Evolutionary conservation across 2,888 invertebrate genomes (phyloP), one percentile per base, ranked within the genome.

Genomic region (Heliconius ismenius): DNA sequence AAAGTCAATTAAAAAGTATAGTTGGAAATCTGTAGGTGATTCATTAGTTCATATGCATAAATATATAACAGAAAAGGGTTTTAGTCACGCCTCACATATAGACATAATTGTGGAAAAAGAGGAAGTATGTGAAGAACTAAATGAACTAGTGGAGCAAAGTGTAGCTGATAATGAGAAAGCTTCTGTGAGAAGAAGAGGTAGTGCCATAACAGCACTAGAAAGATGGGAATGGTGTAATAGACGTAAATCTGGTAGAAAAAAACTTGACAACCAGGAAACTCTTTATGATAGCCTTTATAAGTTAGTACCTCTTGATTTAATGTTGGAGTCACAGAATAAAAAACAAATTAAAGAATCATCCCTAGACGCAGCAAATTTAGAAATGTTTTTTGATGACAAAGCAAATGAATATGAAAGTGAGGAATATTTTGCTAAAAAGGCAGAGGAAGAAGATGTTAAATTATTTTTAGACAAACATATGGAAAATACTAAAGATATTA

Each of bases 181-280:
- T 65, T 89, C 94, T 15, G 95, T 93, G 3, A 95, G 97, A 82
- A 92, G 97, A n/a, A 93, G 97, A 79, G 95, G 97, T 62, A 97
- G 96, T 88, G 96, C 96, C 49, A 90, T 97, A 21, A 96, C 96
- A 72, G 96, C 96, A 82, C 88, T 97, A 32, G 96, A 97, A 83
- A 96, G 96, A 82, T 97, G 97, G 97, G 96, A 96, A 73, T 97
- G 97, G 96, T 97, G 97, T 82, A 96, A n/a, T 24, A 70, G 95
- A 82, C 86, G 95, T 28, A 93, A 95, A 79, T 94, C 95, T 18
- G 90, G 90, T 0, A 86, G 93, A n/a, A 94, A 93, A 76, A 94
- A 93, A 86, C 87, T 95, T 9, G 92, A 91, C 74, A 95, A 67
- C 15, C 67, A 95, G 82, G 95, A 95, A 81, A 95, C 95, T 60